Evolutionary conservation across 2,797 vertebrate genomes (phyloP), one percentile per base, ranked within the genome.

Genomic region (Amblyopsis hoosieri): DNA sequence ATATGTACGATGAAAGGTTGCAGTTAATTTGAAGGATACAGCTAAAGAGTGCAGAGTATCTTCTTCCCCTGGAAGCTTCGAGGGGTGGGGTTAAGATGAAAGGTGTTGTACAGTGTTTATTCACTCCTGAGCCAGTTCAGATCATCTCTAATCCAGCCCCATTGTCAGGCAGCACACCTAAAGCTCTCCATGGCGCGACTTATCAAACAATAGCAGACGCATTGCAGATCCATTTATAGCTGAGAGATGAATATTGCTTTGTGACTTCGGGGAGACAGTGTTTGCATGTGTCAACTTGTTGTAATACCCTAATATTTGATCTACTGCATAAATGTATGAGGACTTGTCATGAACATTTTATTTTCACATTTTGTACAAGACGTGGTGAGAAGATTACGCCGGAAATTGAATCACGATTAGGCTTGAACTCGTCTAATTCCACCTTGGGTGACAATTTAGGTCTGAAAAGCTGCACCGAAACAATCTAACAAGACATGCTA

Each of bases 191-290:
- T 71, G 83, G 79, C 72, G 82, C 69, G 87, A 90, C 71, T 90
- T 90, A 90, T 91, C 89, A 80, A 85, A 86, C 76, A 90, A 92
- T 88, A 87, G 85, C 90, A 88, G 83, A 89, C 79, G 78, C 76
- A 83, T 81, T 64, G 67, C 75, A 78, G 85, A 91, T 87, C 83
- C 80, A 80, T 89, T 89, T 89, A 80, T 84, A 86, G 82, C 86
- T 66, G 78, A 66, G 85, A 89, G 79, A 86, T 76, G 78, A 90
- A 88, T 84, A 84, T 75, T 80, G 68, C 75, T 79, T 71, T 81
- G 78, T 90, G 83, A 82, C 85, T 86, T 74, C 69, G 52, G 79
- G 75, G 85, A 81, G 81, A 84, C 75, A 73, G 74, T 57, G 63
- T 70, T 42, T 83, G 79, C 76, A 81, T 57, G 71, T 86, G 81